Evolutionary conservation across 2,113 vertebrate genomes (phyloP), one percentile per base, ranked within the genome.

Genomic region (Asarcornis scutulata): DNA sequence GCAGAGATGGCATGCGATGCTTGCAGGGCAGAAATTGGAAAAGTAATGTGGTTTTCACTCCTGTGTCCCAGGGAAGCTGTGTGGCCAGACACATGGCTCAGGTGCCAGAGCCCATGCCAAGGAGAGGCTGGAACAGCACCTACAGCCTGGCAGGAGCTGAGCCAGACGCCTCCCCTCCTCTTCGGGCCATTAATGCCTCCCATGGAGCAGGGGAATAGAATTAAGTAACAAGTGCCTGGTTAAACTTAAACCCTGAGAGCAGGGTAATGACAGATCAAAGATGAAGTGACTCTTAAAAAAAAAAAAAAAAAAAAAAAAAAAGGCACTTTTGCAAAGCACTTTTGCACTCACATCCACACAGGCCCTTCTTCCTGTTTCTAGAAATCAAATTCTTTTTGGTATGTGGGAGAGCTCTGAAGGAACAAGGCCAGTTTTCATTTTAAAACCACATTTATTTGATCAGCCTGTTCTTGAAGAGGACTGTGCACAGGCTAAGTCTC

Each of bases 181-280:
- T 25, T 79, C 0, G 0, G 40, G 31, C 76, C 91, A 72, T 80
- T 86, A 96, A 94, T 32, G 83, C 63, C 88, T 83, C 88, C 93
- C 80, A 20, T n/a, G 73, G 73, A 86, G 81, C 87, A 90, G 82
- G 71, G 92, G 60, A 95, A 95, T 67, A 93, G 93, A 96, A 97
- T 95, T 95, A 96, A 97, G 88, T 92, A 95, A 93, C 85, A 67
- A 96, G 83, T 63, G 88, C 81, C 81, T 96, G 86, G 96, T 97
- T 97, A 96, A 97, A 96, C 72, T 94, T 96, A 97, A 97, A 97
- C 96, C 92, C 64, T 62, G 67, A 94, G 66, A 97, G 89, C 15
- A 46, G 58, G 59, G 25, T 72, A 96, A 93, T 74, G 83, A 93
- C 88, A 96, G 96, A 97, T 71, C 89, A 97, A 96, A 97, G 96